Evolutionary conservation across 2,113 vertebrate species (phyloP), one percentile per base, ranked within the genome.

Genomic region (Sceloporus tristichus): DNA sequence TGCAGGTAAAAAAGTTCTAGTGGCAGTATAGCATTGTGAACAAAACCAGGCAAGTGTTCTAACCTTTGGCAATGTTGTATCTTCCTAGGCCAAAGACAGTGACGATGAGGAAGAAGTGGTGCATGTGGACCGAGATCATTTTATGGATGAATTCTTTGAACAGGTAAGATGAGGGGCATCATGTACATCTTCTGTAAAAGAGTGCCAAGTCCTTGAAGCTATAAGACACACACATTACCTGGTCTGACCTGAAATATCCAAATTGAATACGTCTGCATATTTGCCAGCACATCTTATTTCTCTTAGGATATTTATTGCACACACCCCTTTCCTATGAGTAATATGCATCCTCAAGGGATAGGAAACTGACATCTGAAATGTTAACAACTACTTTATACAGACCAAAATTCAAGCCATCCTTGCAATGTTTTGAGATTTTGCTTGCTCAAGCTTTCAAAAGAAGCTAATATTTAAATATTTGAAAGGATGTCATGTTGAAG

Each of bases 91-190:
- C 54, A 98, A 99, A 97, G 98, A 99, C 97, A 99, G 98, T 18
- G 98, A 99, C 34, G 98, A 99, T 92, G 98, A 99, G 90, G 98
- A 99, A 85, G 98, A 98, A 94, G 98, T 98, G 91, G 98, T 99
- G 42, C 98, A 98, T 29, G 98, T 99, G 42, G 98, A 99, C 90
- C 96, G 98, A 71, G 98, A 98, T 90, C 98, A 98, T 94, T 99
- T 99, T 93, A 99, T 99, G 98, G 98, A 99, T 56, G 98, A 98
- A 94, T 99, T 98, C 96, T 98, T 98, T 5, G 98, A 99, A 91
- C 98, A 99, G 98, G 98, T 98, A 80, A 96, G 92, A 9, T 7
- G 56, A 71, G 16, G 27, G 18, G 9, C 2, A 54, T 4, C 3
- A 9, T 42, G 1, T 5, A 65, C 3, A 9, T 3, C 10, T 54